Evolutionary conservation across 1,140 invertebrate species (phyloP).

Genomic region (Fragariocoptes setiger): DNA sequence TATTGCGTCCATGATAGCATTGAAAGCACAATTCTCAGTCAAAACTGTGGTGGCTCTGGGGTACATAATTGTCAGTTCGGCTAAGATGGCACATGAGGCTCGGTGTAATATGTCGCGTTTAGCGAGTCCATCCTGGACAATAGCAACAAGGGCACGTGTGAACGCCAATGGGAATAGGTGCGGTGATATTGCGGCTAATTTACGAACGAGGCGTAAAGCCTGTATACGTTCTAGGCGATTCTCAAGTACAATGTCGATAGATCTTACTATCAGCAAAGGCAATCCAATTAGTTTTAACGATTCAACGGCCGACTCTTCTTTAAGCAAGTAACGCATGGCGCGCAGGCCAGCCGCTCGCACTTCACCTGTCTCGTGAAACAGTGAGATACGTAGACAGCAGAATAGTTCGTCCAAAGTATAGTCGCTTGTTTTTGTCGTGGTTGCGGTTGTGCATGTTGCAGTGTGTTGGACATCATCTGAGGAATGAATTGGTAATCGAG

Average conservation of each 20-base stretch:
- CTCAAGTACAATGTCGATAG: conserved; percentile 39
- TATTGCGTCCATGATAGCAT: conserved; percentile 40
- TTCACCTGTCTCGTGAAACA: conserved; percentile 53
- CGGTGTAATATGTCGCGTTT: conserved; percentile 43
- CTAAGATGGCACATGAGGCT: conserved; percentile 45
- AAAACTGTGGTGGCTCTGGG: conserved; percentile 26
- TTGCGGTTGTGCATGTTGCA: not conserved
- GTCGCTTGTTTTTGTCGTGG: not conserved
- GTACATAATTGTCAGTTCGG: conserved; percentile 61
- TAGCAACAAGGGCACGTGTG: conserved; percentile 36
- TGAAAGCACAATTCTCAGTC: conserved; percentile 45
- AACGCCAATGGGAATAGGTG: conserved; percentile 28
- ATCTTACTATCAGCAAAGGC: conserved; percentile 37
- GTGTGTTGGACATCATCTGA: too few relatives aligned
- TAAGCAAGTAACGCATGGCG: conserved; percentile 46
- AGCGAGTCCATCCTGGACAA: conserved; percentile 31
- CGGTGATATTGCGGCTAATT: conserved; percentile 30
- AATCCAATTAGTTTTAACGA: conserved; percentile 41
- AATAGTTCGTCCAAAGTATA: conserved; percentile 4
- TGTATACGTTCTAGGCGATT: conserved; percentile 67
- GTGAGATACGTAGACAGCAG: conserved; percentile 41
- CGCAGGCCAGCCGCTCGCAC: conserved; percentile 54
- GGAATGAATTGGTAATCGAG: too few relatives aligned
- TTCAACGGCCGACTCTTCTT: conserved; percentile 36
- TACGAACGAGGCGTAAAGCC: conserved; percentile 43